Evolutionary conservation across 1,140 invertebrate genomes (phyloP).

Genomic region (Drosophila truncata): DNA sequence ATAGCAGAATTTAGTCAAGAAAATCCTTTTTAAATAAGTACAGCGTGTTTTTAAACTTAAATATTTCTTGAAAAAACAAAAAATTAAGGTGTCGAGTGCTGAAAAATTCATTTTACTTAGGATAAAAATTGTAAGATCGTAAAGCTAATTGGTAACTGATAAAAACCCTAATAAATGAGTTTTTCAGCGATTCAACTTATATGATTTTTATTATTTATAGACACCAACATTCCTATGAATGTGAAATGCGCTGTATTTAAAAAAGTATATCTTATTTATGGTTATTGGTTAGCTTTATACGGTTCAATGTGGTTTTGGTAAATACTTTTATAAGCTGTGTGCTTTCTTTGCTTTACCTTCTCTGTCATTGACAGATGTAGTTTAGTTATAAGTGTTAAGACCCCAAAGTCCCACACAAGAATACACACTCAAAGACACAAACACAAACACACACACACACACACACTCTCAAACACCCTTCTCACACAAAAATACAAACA

Average conservation of each 20-base stretch:
- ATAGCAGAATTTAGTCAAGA: background rate
- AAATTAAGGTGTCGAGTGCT: too few relatives aligned
- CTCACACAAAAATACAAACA: slow-evolving; percentile 38
- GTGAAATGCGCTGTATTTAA: slow-evolving; percentile 1
- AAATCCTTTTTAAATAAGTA: background rate
- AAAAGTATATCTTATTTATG: background rate
- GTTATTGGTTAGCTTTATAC: slow-evolving; percentile 5
- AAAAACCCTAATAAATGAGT: background rate
- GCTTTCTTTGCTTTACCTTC: slow-evolving; percentile 44
- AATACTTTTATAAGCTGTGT: slow-evolving; percentile 29
- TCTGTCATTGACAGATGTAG: slow-evolving; percentile 9
- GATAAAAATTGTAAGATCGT: background rate
- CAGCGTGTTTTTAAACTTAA: slow-evolving; percentile 10
- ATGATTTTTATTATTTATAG: too few relatives aligned
- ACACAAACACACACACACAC: slow-evolving; percentile 22
- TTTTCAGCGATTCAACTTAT: background rate
- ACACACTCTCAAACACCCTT: slow-evolving; percentile 21
- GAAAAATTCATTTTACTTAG: background rate
- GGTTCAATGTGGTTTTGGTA: slow-evolving; percentile 21
- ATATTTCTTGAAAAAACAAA: background rate
- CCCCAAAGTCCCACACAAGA: slow-evolving; percentile 5
- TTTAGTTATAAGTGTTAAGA: slow-evolving; percentile 43
- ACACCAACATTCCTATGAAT: background rate
- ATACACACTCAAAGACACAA: slow-evolving; percentile 19
- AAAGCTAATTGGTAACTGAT: background rate